Conservation (phyloP, 2,797 vertebrate species). For the Tachyglossus aculeatus region DNA sequence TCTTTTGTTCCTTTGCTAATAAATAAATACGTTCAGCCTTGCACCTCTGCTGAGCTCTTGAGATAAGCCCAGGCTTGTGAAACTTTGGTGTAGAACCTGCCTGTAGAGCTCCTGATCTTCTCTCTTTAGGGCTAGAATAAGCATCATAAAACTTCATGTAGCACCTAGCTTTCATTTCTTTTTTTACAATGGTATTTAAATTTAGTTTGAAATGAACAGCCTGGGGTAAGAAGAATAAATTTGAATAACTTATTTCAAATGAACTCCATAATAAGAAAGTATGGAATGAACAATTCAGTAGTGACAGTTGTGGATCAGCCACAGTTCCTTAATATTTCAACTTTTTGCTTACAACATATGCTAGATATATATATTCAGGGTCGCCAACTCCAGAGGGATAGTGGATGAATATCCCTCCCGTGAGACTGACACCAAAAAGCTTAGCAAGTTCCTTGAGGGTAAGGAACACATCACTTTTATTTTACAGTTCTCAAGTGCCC, state of each 20-base stretch:
- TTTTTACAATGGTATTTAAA: background rate
- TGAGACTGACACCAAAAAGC: no score
- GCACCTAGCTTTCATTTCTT: background rate
- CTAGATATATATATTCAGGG: no score
- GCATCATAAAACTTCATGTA: background rate
- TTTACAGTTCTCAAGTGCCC: no score
- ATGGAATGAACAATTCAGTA: background rate
- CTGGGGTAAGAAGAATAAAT: background rate
- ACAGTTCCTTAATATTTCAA: no score
- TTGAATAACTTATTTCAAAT: background rate
- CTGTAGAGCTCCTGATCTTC: background rate
- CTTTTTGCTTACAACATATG: no score
- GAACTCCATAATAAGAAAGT: background rate
- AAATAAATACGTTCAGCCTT: background rate
- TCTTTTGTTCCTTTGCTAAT: background rate
- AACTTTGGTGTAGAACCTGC: fast-evolving
- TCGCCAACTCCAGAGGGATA: no score
- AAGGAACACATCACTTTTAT: no score
- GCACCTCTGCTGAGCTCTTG: background rate
- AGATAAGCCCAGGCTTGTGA: background rate
- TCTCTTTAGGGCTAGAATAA: background rate
- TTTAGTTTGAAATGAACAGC: background rate
- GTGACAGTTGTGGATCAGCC: no score
- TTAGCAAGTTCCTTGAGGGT: no score
- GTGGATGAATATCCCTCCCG: no score